Percentiles rank a stretch among this genome's conserved stretches.
Conservation (phyloP, 2,888 invertebrate species). For the Drosophila parthenogenetica region DNA sequence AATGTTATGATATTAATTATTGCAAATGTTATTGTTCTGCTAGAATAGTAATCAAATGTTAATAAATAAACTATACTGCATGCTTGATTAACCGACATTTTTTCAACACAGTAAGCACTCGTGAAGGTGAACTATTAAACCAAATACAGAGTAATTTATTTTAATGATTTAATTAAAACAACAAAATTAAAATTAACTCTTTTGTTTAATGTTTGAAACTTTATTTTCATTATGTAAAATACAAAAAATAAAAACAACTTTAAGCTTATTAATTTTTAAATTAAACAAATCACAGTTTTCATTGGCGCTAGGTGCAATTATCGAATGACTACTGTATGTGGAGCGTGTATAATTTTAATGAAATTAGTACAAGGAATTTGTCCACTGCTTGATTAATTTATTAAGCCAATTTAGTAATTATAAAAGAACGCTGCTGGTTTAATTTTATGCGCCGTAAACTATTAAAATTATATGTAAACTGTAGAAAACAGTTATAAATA, state of each 20-base stretch:
- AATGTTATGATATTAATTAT: not conserved
- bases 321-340: slow-evolving; percentile 10
- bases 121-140: too few species aligned
- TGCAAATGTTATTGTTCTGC: not conserved
- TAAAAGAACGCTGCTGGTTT: too few species aligned
- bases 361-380: not conserved
- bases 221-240: not conserved
- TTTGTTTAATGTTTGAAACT: not conserved
- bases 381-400: not conserved
- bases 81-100: too few species aligned
- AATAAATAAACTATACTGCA: not conserved
- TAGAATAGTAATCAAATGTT: not conserved
- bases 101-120: too few species aligned
- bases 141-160: too few species aligned
- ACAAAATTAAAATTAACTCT: not conserved
- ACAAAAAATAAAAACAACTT: not conserved
- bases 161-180: not conserved
- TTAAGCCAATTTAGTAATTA: not conserved
- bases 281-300: slow-evolving; percentile 16
- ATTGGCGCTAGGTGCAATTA: slow-evolving; percentile 1
- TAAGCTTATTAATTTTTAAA: not conserved
- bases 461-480: not conserved
- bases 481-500: not conserved
- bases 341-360: not conserved
- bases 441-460: too few species aligned